These are phyloP conservation scores for Philereme vetulata DNA, from an alignment of 2,888 invertebrate species.

Conservation along the genomic window DNA sequence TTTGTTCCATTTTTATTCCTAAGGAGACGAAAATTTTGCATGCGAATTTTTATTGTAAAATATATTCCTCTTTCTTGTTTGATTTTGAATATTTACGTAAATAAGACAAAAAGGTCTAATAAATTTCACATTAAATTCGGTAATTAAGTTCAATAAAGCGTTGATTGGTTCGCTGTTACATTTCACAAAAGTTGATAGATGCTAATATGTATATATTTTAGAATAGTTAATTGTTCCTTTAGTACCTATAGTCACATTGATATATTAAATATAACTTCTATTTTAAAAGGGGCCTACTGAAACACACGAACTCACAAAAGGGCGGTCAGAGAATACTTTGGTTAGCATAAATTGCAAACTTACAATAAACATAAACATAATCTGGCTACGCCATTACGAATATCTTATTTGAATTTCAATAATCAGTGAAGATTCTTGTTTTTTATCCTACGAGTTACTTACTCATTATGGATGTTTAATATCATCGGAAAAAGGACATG, in stretches of 20 bases:
- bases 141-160: conserved; percentile 1
- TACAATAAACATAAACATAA: no score
- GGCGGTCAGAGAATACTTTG: no score
- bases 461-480: conserved; percentile 5
- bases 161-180: conserved; percentile 16
- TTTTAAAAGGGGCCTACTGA: no score
- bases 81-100: background rate
- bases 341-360: no score
- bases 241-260: background rate
- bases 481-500: background rate
- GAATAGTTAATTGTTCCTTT: background rate
- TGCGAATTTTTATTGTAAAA: no score
- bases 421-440: conserved; percentile 26
- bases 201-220: background rate
- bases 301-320: no score
- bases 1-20: no score
- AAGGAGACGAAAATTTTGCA: no score
- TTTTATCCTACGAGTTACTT: conserved; percentile 7
- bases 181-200: conserved; percentile 4
- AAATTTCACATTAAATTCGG: background rate
- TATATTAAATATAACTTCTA: no score
- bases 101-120: background rate
- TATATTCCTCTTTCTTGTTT: conserved; percentile 5
- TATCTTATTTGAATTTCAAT: conserved; percentile 22
- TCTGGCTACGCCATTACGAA: conserved; percentile 14